Percentiles rank a stretch among this genome's conserved stretches.
phyloP scores from a whole-genome alignment of 2,113 vertebrate species.

The Ginglymostoma cirratum region DNA sequence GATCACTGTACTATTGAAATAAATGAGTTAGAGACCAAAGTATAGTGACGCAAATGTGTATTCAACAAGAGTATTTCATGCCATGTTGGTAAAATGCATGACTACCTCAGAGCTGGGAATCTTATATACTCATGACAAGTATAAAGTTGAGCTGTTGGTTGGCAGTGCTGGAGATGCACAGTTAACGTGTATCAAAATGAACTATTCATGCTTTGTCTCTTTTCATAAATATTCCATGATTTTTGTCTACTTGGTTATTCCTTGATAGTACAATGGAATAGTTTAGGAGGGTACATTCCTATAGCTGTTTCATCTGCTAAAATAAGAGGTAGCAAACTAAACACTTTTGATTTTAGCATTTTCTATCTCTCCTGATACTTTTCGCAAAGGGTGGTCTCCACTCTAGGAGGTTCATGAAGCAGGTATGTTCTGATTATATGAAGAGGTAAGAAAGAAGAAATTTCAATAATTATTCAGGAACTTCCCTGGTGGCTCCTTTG shows the following conservation, averaged over 20 bases:
- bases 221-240: not conserved
- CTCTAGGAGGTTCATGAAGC: not conserved
- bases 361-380: not conserved
- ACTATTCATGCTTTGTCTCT: not conserved
- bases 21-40: constrained; percentile 89
- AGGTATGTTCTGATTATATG: not conserved
- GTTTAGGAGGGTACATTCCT: not conserved
- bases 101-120: constrained; percentile 10
- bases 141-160: not conserved
- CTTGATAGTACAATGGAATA: not conserved
- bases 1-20: constrained; percentile 91
- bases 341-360: not conserved
- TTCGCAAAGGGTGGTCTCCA: not conserved
- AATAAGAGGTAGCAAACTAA: not conserved
- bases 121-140: not conserved
- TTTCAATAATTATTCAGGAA: not conserved
- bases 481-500: not conserved
- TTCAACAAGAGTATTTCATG: constrained; percentile 1
- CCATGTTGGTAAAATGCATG: not conserved
- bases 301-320: not conserved
- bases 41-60: constrained; percentile 54
- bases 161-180: not conserved
- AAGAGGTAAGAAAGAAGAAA: not conserved
- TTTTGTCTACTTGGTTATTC: not conserved
- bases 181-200: not conserved